phyloP scores from a whole-genome alignment of 2,113 vertebrate genomes.

The Dendrocopos noguchii region DNA sequence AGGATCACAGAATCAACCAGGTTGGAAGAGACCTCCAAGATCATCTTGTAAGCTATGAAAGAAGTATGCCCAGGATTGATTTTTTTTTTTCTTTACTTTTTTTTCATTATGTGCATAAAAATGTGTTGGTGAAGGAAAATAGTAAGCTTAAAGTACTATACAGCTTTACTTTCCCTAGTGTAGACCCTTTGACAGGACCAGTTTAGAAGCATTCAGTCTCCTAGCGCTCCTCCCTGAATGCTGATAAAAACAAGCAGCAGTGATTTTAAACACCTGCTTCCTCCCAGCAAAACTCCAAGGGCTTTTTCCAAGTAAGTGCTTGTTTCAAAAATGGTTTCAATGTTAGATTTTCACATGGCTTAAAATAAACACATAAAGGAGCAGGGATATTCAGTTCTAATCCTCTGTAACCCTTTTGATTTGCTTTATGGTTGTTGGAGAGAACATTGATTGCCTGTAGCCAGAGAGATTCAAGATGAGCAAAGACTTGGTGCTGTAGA shows the following conservation, averaged over 20 bases:
- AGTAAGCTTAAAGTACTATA: background rate
- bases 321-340: slow-evolving; percentile 20
- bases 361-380: slow-evolving; percentile 9
- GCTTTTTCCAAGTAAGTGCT: background rate
- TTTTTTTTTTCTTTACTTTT: background rate
- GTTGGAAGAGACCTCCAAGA: too few relatives aligned
- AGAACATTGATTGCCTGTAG: background rate
- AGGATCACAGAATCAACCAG: too few relatives aligned
- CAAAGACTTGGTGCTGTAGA: background rate
- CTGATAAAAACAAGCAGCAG: background rate
- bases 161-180: background rate
- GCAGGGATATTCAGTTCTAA: background rate
- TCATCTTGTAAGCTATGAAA: background rate
- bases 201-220: background rate
- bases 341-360: background rate
- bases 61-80: background rate
- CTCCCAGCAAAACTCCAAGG: background rate
- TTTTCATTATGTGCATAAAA: background rate
- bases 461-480: background rate
- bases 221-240: background rate
- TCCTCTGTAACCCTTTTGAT: slow-evolving; percentile 1
- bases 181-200: background rate
- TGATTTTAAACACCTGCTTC: background rate
- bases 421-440: slow-evolving; percentile 20
- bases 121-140: background rate